Percentiles rank a stretch among this genome's conserved stretches.
phyloP scores from a whole-genome alignment of 2,888 invertebrate species.

The Drosophila melanosoma region DNA sequence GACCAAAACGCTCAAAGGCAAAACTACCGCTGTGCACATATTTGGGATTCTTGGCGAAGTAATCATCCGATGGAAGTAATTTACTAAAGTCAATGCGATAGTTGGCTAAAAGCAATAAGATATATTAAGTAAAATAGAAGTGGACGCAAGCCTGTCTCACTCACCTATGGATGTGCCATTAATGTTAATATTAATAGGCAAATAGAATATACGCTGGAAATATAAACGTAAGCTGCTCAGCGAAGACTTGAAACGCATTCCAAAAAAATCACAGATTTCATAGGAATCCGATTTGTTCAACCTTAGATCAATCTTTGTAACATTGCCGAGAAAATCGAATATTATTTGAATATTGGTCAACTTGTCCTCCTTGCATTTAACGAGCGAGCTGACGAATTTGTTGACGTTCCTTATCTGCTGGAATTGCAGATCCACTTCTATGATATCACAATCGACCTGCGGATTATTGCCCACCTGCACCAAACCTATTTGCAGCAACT shows the following conservation, averaged over 20 bases:
- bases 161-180: conserved; percentile 83
- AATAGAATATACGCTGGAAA: conserved; percentile 84
- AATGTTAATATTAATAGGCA: conserved; percentile 85
- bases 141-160: neutral
- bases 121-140: neutral
- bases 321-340: conserved; percentile 82
- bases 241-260: conserved; percentile 85
- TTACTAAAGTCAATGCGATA: conserved; percentile 75
- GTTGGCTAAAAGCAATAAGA: conserved; percentile 57
- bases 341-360: conserved; percentile 54
- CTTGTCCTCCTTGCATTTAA: conserved; percentile 30
- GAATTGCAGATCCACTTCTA: conserved; percentile 79
- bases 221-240: conserved; percentile 84
- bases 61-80: conserved; percentile 66
- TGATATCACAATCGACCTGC: conserved; percentile 80
- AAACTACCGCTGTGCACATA: conserved; percentile 58
- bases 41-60: conserved; percentile 48
- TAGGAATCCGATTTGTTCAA: conserved; percentile 79
- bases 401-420: conserved; percentile 74
- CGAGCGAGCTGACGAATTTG: conserved; percentile 61
- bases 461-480: conserved; percentile 83
- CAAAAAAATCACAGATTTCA: conserved; percentile 85
- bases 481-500: conserved; percentile 81
- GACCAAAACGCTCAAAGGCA: conserved; percentile 65
- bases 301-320: conserved; percentile 73